Percentiles rank a stretch among this genome's conserved stretches.
Conservation (phyloP, 2,113 vertebrate species). For the Castor canadensis region DNA sequence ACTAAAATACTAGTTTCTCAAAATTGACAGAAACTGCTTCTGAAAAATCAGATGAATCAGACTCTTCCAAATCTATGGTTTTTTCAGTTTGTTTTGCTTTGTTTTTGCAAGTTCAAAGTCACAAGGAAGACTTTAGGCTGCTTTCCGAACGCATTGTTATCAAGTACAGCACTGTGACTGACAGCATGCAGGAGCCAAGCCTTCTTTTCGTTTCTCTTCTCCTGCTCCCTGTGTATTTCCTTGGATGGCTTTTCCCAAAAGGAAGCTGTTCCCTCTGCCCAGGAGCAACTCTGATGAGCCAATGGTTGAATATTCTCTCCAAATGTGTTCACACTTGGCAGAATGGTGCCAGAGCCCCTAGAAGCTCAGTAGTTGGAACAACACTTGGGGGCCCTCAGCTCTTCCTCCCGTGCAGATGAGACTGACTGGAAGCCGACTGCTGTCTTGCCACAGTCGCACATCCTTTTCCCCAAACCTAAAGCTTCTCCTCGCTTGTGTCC, state of each 20-base stretch:
- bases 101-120: neutral
- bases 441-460: neutral
- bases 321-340: fast-evolving
- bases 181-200: fast-evolving
- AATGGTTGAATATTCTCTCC: neutral
- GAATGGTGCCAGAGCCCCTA: fast-evolving
- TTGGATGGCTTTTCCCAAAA: neutral
- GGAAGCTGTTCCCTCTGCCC: fast-evolving
- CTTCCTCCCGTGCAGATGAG: neutral
- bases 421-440: fast-evolving
- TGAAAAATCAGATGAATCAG: neutral
- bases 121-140: neutral
- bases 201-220: neutral
- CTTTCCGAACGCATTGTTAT: neutral
- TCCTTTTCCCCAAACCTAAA: too few relatives aligned
- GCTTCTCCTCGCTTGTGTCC: fast-evolving
- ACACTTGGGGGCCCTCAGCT: too few relatives aligned
- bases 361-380: fast-evolving
- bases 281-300: fast-evolving
- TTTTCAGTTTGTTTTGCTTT: neutral
- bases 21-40: neutral
- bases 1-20: neutral
- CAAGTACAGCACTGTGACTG: fast-evolving
- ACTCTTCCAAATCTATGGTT: neutral
- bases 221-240: fast-evolving